Conservation (phyloP, 2,888 invertebrate species). For the Clivina fossor region DNA sequence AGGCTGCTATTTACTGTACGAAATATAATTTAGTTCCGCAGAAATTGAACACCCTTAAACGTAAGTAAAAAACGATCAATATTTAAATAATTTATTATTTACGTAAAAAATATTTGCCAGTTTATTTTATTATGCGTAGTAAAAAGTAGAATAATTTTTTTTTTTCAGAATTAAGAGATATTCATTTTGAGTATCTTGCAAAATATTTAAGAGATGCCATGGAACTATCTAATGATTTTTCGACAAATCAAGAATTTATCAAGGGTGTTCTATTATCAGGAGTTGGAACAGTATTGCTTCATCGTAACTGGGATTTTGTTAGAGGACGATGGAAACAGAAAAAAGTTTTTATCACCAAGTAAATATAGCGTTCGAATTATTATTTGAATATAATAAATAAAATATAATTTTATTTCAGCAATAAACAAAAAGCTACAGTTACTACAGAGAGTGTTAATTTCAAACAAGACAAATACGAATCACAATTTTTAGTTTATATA, state of each 20-base stretch:
- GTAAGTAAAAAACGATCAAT: conserved; percentile 48
- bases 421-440: conserved; percentile 60
- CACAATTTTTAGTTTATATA: conserved; percentile 59
- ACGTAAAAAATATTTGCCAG: no score
- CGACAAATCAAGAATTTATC: conserved; percentile 60
- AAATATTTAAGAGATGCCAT: conserved; percentile 51
- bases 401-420: conserved; percentile 50
- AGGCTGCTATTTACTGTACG: conserved; percentile 53
- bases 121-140: no score
- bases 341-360: conserved; percentile 59
- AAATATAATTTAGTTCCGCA: conserved; percentile 54
- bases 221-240: conserved; percentile 54
- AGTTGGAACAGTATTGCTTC: conserved; percentile 57
- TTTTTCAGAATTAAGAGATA: conserved; percentile 57
- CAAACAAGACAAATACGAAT: conserved; percentile 53
- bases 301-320: conserved; percentile 55
- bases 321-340: conserved; percentile 58
- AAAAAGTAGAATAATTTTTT: conserved; percentile 33
- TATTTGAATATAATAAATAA: conserved; percentile 14
- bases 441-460: conserved; percentile 67
- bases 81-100: conserved; percentile 10
- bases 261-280: conserved; percentile 62
- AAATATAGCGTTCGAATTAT: conserved; percentile 31
- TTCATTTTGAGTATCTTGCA: conserved; percentile 59
- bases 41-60: conserved; percentile 56